Evolutionary conservation across 2,797 vertebrate species (phyloP), one percentile per base, ranked within the genome.

Genomic region (Danionella dracula): DNA sequence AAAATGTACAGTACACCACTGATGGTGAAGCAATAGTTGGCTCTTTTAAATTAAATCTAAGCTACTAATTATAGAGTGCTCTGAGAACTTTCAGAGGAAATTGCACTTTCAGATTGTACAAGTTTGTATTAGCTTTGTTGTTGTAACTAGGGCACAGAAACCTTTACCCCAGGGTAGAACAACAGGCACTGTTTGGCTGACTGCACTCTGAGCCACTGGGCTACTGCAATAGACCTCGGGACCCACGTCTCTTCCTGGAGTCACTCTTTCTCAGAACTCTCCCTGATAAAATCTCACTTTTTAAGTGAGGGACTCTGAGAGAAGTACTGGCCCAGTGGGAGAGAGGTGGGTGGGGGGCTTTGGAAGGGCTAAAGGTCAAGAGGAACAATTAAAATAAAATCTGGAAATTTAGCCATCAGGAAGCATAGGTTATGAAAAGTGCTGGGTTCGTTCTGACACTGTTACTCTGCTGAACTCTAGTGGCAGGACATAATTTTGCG

Each of bases 151-250:
- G 55, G 55, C 70, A 68, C 66, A 48, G 44, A 38, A 66, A 58
- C 32, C 20, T 37, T 51, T 54, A 44, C 49, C 46, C 41, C 59
- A 49, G 49, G 56, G 51, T 23, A 67, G 66, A 67, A 27, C 37
- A 34, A 45, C 59, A 60, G 55, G 59, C 68, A 63, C 64, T 65
- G 54, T 65, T 73, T 58, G 72, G 79, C 64, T 76, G 76, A 59
- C 71, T 84, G 80, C 81, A 80, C 81, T 77, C 78, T 74, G 83
- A 85, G 74, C 76, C 82, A 80, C 71, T 66, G 68, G 56, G 53
- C 56, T 66, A 74, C 71, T 64, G 57, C 70, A 71, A 73, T 12
- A 61, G 62, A 76, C 64, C 54, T 45, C 12, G 56, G 17, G 20
- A 70, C 41, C 67, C 46, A 45, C 11, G 19, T 70, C 59, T 78